These are phyloP conservation scores for Drosophila kepulauana DNA, from an alignment of 1,140 invertebrate genomes.

Conservation along the genomic window DNA sequence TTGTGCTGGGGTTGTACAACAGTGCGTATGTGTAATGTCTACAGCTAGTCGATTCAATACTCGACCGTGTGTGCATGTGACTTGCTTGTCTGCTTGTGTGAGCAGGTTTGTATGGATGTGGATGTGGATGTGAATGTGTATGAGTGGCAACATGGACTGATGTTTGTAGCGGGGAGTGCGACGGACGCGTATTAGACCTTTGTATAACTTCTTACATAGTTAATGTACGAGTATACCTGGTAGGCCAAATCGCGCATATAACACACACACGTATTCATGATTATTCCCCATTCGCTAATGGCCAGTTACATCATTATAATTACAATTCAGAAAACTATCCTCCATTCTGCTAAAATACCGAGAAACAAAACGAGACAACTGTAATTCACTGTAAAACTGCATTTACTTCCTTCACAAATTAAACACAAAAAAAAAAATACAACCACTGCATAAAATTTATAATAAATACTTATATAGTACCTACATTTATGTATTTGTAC, in stretches of 20 bases:
- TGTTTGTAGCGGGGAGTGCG: slow-evolving; percentile 38
- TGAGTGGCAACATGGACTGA: slow-evolving; percentile 60
- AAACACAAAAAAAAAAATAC: neutral
- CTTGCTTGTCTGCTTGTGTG: slow-evolving; percentile 3
- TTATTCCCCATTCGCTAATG: slow-evolving; percentile 19
- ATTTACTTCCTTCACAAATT: slow-evolving; percentile 57
- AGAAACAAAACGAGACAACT: slow-evolving; percentile 4
- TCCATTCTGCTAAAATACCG: slow-evolving; percentile 6
- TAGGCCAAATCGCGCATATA: slow-evolving; percentile 55
- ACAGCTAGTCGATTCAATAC: neutral
- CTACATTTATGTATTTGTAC: slow-evolving; percentile 61
- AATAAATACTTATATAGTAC: slow-evolving; percentile 32
- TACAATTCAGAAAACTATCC: slow-evolving; percentile 40
- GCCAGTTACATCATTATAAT: slow-evolving; percentile 17
- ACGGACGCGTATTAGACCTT: neutral
- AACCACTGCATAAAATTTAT: slow-evolving; percentile 46
- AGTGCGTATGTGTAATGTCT: slow-evolving; percentile 58
- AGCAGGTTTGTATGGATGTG: slow-evolving; percentile 14
- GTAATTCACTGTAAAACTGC: slow-evolving; percentile 62
- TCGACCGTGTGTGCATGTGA: slow-evolving; percentile 1
- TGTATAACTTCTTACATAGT: slow-evolving; percentile 23
- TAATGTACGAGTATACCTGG: slow-evolving; percentile 60
- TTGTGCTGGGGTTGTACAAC: slow-evolving; percentile 36
- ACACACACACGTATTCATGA: slow-evolving; percentile 26
- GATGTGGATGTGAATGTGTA: slow-evolving; percentile 21